A percentile compares a stretch with the other conserved stretches of the same genome.
Conservation (phyloP, 2,888 invertebrate species). For the Ametastegia equiseti region DNA sequence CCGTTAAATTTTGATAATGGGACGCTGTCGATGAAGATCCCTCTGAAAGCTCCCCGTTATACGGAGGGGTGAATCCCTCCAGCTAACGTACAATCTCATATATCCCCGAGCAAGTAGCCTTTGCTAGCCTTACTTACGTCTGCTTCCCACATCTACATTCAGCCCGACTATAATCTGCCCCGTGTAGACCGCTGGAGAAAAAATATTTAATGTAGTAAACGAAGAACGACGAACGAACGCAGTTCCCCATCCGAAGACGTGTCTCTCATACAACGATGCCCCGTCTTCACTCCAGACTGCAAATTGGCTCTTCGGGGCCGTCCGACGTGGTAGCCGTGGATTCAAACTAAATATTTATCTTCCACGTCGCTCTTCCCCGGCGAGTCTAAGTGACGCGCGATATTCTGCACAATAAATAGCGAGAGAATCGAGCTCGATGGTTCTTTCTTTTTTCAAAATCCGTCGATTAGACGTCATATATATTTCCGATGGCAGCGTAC, state of each 20-base stretch:
- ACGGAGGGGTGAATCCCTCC: background rate
- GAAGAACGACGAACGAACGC: slow-evolving; percentile 52
- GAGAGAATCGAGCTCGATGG: background rate
- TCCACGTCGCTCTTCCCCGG: background rate
- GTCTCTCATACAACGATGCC: slow-evolving; percentile 55
- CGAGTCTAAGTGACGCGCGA: background rate
- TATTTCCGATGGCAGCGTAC: background rate
- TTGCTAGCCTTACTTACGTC: background rate
- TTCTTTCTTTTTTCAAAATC: background rate
- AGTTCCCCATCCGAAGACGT: slow-evolving; percentile 52
- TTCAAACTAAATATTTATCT: slow-evolving; percentile 8
- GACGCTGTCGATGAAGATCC: background rate
- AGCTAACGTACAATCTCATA: background rate
- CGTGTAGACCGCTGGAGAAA: background rate
- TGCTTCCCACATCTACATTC: background rate
- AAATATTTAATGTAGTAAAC: slow-evolving; percentile 57
- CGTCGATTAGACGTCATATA: background rate
- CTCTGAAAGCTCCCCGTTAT: background rate
- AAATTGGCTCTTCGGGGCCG: slow-evolving; percentile 61
- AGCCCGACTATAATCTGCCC: background rate
- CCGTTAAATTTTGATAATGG: background rate
- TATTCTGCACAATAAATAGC: background rate
- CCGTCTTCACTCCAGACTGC: slow-evolving; percentile 57
- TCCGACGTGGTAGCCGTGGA: slow-evolving; percentile 49
- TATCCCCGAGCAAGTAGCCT: background rate